These are phyloP conservation scores for Zapornia atra DNA, from an alignment of 2,113 vertebrate genomes.

Conservation along the genomic window DNA sequence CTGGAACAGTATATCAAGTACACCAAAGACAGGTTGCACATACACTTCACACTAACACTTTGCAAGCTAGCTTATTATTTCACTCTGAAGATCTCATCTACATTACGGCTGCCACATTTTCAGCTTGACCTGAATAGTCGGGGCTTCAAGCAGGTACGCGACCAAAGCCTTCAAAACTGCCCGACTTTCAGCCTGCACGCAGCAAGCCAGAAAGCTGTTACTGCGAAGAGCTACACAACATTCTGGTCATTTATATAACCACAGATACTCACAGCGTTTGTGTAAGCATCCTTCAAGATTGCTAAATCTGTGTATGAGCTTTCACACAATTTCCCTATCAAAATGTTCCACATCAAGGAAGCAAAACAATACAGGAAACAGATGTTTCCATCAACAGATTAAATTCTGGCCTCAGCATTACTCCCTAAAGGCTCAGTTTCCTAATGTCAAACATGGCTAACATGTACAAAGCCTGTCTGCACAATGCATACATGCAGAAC, in stretches of 20 bases:
- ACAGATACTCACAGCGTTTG: neutral
- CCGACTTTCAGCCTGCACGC: neutral
- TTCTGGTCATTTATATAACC: neutral
- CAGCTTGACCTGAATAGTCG: neutral
- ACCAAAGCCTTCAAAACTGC: neutral
- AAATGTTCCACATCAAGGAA: constrained; percentile 50
- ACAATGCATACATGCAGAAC: neutral
- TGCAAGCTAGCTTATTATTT: neutral
- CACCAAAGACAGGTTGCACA: neutral
- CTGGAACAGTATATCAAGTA: neutral
- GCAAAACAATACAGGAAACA: constrained; percentile 48
- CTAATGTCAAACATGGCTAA: neutral
- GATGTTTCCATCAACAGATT: constrained; percentile 47
- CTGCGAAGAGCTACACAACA: neutral
- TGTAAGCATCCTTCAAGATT: neutral
- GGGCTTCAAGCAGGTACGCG: neutral
- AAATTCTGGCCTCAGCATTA: neutral
- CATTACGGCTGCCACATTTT: neutral
- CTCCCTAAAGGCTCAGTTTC: constrained; percentile 7
- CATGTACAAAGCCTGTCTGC: neutral
- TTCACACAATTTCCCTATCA: constrained; percentile 36
- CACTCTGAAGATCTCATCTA: neutral
- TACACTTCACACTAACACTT: neutral
- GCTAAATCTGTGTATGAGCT: neutral
- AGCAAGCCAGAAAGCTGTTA: neutral